Conservation (phyloP, 2,113 vertebrate species). For the Morone chrysops region DNA sequence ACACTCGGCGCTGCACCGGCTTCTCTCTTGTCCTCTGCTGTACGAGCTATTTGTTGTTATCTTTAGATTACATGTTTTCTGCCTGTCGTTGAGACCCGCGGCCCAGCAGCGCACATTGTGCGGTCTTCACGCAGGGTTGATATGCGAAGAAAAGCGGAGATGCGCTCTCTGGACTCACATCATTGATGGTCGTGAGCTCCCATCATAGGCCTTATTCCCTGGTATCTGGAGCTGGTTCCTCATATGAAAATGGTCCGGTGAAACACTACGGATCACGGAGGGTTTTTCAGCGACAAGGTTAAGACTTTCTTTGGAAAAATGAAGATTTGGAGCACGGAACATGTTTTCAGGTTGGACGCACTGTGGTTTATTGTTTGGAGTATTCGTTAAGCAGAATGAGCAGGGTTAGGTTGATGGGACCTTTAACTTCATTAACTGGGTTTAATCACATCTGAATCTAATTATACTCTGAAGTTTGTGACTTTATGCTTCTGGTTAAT, state of each 20-base stretch:
- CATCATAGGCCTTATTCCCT: slow-evolving; percentile 53
- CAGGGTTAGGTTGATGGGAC: not conserved
- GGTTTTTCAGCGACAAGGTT: slow-evolving; percentile 3
- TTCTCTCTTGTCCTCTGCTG: slow-evolving; percentile 26
- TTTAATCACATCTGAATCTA: not conserved
- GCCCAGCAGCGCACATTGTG: not conserved
- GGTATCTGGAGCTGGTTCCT: slow-evolving; percentile 25
- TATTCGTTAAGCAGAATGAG: not conserved
- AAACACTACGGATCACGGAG: not conserved
- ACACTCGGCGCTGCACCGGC: slow-evolving; percentile 53
- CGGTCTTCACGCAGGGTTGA: not conserved
- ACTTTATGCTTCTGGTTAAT: not conserved
- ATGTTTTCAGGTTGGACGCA: slow-evolving; percentile 83
- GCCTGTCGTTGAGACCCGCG: not conserved
- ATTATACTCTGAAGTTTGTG: not conserved
- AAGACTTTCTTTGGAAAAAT: slow-evolving; percentile 58
- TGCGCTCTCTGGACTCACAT: slow-evolving; percentile 14
- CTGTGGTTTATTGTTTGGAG: not conserved
- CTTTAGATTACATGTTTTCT: not conserved
- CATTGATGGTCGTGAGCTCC: slow-evolving; percentile 44
- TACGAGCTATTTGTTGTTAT: not conserved
- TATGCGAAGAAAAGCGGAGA: slow-evolving; percentile 11
- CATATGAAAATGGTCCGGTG: slow-evolving; percentile 44
- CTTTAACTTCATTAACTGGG: not conserved
- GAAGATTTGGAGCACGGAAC: slow-evolving; percentile 88